These are phyloP conservation scores for Parauchenoglanis ngamensis DNA, from an alignment of 2,797 vertebrate genomes.

Conservation along the genomic window DNA sequence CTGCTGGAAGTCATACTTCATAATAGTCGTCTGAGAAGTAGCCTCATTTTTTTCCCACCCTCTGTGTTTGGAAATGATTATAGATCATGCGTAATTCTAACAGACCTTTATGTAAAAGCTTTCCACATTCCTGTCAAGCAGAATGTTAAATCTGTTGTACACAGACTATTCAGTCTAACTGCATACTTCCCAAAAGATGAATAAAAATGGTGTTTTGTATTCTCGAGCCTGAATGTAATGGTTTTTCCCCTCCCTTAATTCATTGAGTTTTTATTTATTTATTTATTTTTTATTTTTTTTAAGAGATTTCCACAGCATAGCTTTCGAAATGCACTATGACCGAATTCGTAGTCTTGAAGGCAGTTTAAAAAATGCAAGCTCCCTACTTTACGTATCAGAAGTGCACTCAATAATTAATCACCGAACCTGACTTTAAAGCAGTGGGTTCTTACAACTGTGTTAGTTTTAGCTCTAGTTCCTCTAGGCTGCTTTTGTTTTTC, in stretches of 20 bases:
- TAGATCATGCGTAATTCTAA: neutral
- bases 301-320: neutral
- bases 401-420: slow-evolving; percentile 14
- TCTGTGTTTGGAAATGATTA: neutral
- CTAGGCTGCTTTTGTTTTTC: neutral
- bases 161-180: neutral
- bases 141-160: neutral
- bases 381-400: neutral
- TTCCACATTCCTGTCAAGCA: neutral
- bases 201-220: no score
- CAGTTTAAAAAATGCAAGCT: slow-evolving; percentile 1
- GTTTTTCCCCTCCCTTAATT: neutral
- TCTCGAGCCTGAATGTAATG: neutral
- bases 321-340: neutral
- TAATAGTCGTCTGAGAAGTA: neutral
- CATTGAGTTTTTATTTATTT: neutral
- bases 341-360: neutral
- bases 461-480: slow-evolving; percentile 1
- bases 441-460: neutral
- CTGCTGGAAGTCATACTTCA: neutral
- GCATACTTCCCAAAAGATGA: no score
- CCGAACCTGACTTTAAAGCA: neutral
- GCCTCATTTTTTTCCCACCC: neutral
- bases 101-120: neutral
- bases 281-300: neutral